A percentile compares a stretch with the other conserved stretches of the same genome.
Conservation (phyloP, 2,113 vertebrate species). For the Leptobrachium ailaonicum region DNA sequence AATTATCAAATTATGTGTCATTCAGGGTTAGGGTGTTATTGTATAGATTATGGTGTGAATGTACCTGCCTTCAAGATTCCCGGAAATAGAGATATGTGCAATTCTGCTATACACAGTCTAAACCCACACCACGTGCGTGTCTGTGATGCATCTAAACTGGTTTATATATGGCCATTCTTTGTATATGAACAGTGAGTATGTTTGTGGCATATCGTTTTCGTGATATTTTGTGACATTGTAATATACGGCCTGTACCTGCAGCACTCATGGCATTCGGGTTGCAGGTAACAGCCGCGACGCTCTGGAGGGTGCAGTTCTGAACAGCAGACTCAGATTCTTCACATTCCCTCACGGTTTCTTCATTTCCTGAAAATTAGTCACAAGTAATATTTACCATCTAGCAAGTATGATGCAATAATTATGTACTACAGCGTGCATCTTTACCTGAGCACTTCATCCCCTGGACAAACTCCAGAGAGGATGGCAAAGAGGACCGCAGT, state of each 20-base stretch:
- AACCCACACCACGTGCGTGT: no score
- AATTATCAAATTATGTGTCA: no score
- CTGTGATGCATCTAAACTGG: no score
- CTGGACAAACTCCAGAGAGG: not conserved
- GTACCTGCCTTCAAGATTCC: no score
- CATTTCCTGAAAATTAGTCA: slow-evolving; percentile 18
- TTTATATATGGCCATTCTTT: not conserved
- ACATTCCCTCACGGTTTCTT: slow-evolving; percentile 24
- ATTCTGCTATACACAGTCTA: not conserved
- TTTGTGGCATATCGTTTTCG: no score
- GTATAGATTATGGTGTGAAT: no score
- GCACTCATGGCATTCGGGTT: not conserved
- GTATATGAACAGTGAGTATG: not conserved
- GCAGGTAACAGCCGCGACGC: slow-evolving; percentile 15
- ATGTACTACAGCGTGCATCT: not conserved
- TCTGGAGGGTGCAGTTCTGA: not conserved
- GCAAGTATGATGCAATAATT: not conserved
- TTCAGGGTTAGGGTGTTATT: no score
- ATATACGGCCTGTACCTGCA: not conserved
- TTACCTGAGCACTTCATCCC: slow-evolving; percentile 22
- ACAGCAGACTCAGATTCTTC: not conserved
- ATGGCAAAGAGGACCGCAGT: not conserved
- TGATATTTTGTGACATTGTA: not conserved
- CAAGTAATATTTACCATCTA: not conserved
- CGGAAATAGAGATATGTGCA: not conserved